Percentiles rank a stretch among this genome's conserved stretches.
These are phyloP conservation scores for Drosophila paucipuncta DNA, from an alignment of 2,888 invertebrate species.

Conservation along the genomic window DNA sequence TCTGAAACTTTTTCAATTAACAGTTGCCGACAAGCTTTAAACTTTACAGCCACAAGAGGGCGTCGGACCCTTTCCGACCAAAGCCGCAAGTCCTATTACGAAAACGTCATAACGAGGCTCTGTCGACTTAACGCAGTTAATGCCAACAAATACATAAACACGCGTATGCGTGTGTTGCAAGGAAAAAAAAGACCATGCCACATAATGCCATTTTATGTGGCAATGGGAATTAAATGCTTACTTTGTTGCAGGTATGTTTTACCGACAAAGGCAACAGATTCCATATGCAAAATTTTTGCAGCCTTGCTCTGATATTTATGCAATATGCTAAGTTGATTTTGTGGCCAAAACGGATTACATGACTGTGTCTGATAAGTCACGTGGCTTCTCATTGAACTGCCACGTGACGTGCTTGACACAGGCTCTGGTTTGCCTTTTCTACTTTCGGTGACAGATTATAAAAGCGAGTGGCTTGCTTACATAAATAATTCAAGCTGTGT, in stretches of 20 bases:
- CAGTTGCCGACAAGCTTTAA: slow-evolving; percentile 68
- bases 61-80: not conserved
- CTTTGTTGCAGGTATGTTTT: slow-evolving; percentile 32
- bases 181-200: slow-evolving; percentile 16
- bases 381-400: slow-evolving; percentile 66
- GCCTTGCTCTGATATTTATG: slow-evolving; percentile 34
- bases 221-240: slow-evolving; percentile 61
- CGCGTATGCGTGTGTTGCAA: not conserved
- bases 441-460: not conserved
- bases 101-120: slow-evolving; percentile 61
- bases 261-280: slow-evolving; percentile 1
- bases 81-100: slow-evolving; percentile 60
- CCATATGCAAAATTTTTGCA: not conserved
- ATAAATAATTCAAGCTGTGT: slow-evolving; percentile 41
- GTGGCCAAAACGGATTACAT: slow-evolving; percentile 24
- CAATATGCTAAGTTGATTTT: slow-evolving; percentile 41
- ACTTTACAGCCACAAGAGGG: slow-evolving; percentile 51
- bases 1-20: slow-evolving; percentile 78
- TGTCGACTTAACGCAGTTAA: slow-evolving; percentile 58
- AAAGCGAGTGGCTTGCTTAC: slow-evolving; percentile 51
- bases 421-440: not conserved
- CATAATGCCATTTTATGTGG: slow-evolving; percentile 65
- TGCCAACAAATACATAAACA: slow-evolving; percentile 24
- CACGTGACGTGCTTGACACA: slow-evolving; percentile 52
- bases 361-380: slow-evolving; percentile 38